These are phyloP conservation scores for Pseudonaja textilis DNA, from an alignment of 2,113 vertebrate species.

Conservation along the genomic window DNA sequence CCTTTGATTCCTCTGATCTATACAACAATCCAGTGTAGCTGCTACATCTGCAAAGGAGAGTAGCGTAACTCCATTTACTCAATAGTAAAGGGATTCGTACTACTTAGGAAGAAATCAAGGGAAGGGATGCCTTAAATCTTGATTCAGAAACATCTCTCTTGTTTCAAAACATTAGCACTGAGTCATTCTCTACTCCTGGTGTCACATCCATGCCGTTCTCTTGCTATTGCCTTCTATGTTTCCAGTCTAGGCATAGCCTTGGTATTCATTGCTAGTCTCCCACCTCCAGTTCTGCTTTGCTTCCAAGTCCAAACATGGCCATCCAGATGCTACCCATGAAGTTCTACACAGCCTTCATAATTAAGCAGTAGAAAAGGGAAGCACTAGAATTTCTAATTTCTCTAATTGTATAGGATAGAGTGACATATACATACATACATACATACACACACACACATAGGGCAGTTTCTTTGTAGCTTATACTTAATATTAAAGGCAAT, in stretches of 20 bases:
- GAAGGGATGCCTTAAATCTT: neutral
- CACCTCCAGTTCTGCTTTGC: neutral
- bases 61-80: neutral
- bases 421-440: constrained; percentile 16
- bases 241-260: neutral
- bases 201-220: neutral
- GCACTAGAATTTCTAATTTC: neutral
- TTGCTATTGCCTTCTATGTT: neutral
- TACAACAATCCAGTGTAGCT: neutral
- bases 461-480: neutral
- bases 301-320: neutral
- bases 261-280: neutral
- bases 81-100: neutral
- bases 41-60: neutral
- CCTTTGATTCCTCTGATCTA: neutral
- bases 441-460: neutral
- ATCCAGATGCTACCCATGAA: too few relatives aligned
- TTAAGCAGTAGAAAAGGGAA: neutral
- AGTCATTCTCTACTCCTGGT: neutral
- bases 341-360: neutral
- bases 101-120: neutral
- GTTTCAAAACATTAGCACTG: neutral
- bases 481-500: neutral
- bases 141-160: neutral
- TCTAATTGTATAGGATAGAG: neutral